Evolutionary conservation across 1,140 invertebrate species (phyloP).

Genomic region (Arion vulgaris): DNA sequence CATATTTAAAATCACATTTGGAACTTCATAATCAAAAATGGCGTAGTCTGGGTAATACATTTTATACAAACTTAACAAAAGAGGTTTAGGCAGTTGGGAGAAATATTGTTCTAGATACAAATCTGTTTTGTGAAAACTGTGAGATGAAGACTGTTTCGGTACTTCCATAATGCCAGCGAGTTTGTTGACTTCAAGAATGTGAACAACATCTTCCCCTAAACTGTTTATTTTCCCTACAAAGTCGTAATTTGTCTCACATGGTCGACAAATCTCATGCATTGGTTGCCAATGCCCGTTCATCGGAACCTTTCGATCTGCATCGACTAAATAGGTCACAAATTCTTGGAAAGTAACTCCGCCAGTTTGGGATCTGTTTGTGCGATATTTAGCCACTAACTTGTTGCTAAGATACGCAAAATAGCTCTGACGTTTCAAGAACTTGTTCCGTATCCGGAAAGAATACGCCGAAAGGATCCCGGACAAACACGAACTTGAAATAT

Average conservation of each 20-base stretch:
- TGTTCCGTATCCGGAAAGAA: constrained; percentile 94
- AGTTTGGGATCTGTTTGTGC: background rate
- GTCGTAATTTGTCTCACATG: constrained; percentile 40
- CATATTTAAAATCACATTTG: constrained; percentile 1
- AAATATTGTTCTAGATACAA: constrained; percentile 7
- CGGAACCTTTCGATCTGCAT: background rate
- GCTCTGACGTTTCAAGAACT: constrained; percentile 80
- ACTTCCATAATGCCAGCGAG: background rate
- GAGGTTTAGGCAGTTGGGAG: background rate
- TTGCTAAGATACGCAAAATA: constrained; percentile 85
- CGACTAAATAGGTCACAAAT: constrained; percentile 32
- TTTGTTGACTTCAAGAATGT: constrained; percentile 1
- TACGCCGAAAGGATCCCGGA: constrained; percentile 89
- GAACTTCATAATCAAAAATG: constrained; percentile 26
- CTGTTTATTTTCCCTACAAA: constrained; percentile 37
- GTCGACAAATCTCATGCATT: constrained; percentile 33
- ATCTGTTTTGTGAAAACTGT: constrained; percentile 14
- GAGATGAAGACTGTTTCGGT: background rate
- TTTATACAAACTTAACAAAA: background rate
- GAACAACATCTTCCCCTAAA: constrained; percentile 2
- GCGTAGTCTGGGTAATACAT: constrained; percentile 26
- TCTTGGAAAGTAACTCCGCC: constrained; percentile 16
- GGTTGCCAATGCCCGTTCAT: constrained; percentile 44
- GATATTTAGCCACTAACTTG: constrained; percentile 77
- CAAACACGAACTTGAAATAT: constrained; percentile 88